phyloP scores from a whole-genome alignment of 2,113 vertebrate genomes.

The Petrocephalus zakoni region DNA sequence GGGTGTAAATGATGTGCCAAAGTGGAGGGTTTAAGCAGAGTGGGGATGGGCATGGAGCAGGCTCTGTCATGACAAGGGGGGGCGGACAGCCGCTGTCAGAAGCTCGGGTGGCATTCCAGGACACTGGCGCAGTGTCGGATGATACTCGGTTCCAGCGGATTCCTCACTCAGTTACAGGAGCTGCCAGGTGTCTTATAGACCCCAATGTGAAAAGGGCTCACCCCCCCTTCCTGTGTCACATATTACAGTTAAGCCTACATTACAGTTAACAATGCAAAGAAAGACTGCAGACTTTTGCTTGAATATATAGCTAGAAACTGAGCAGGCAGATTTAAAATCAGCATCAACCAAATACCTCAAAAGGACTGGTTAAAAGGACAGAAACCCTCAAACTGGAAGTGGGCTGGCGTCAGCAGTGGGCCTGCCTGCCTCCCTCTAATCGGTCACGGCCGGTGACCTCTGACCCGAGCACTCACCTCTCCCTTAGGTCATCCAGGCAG shows the following conservation, averaged over 20 bases:
- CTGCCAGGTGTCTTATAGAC: not conserved
- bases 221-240: not conserved
- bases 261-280: not conserved
- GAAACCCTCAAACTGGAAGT: not conserved
- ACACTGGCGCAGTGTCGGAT: not conserved
- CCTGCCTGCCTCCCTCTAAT: not conserved
- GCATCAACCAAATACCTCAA: not conserved
- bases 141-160: not conserved
- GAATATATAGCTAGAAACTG: not conserved
- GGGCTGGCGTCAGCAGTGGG: too few species aligned
- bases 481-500: constrained; percentile 87
- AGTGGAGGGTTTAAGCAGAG: not conserved
- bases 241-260: not conserved
- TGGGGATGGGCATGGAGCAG: not conserved
- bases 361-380: not conserved
- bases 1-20: not conserved
- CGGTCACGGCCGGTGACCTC: too few species aligned
- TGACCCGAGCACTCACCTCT: constrained; percentile 61
- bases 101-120: not conserved
- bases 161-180: not conserved
- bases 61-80: not conserved
- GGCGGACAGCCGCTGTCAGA: not conserved
- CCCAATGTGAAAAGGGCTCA: not conserved
- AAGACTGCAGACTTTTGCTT: not conserved
- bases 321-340: not conserved